These are phyloP conservation scores for Neosalanx taihuensis DNA, from an alignment of 2,797 vertebrate species.

Conservation along the genomic window DNA sequence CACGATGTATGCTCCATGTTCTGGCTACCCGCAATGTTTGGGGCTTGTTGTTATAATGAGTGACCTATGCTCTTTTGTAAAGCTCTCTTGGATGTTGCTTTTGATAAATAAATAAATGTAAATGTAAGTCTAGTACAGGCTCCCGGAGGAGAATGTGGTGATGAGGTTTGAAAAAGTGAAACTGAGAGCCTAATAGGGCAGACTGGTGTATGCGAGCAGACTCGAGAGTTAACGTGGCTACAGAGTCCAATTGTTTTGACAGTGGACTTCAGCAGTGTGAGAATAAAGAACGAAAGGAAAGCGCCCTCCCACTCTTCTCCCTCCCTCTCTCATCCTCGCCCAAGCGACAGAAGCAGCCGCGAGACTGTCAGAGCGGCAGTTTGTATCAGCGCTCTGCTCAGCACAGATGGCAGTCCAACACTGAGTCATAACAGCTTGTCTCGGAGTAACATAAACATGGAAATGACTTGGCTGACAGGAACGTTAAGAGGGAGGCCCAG, in stretches of 20 bases:
- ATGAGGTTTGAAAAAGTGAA: conserved; percentile 53
- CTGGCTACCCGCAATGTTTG: too few relatives aligned
- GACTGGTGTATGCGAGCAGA: conserved; percentile 22
- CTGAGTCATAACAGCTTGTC: conserved; percentile 17
- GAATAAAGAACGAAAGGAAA: conserved; percentile 41
- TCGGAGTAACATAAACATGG: conserved; percentile 13
- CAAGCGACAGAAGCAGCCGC: neutral
- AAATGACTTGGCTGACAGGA: conserved; percentile 1
- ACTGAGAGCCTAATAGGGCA: conserved; percentile 35
- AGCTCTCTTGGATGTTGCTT: conserved; percentile 8
- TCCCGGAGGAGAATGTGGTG: conserved; percentile 44
- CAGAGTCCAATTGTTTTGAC: conserved; percentile 53
- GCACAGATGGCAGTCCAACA: neutral
- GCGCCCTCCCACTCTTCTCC: neutral
- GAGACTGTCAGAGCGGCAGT: neutral
- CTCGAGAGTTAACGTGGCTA: conserved; percentile 34
- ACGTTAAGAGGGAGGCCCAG: neutral
- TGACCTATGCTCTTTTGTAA: conserved; percentile 20
- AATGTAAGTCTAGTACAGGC: conserved; percentile 49
- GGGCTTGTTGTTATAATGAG: too few relatives aligned
- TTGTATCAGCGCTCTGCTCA: conserved; percentile 7
- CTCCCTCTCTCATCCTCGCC: neutral
- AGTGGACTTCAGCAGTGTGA: conserved; percentile 44
- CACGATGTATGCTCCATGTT: too few relatives aligned
- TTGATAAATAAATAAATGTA: neutral